Evolutionary conservation across 2,888 invertebrate species (phyloP).

Genomic region (Eristalis pertinax): DNA sequence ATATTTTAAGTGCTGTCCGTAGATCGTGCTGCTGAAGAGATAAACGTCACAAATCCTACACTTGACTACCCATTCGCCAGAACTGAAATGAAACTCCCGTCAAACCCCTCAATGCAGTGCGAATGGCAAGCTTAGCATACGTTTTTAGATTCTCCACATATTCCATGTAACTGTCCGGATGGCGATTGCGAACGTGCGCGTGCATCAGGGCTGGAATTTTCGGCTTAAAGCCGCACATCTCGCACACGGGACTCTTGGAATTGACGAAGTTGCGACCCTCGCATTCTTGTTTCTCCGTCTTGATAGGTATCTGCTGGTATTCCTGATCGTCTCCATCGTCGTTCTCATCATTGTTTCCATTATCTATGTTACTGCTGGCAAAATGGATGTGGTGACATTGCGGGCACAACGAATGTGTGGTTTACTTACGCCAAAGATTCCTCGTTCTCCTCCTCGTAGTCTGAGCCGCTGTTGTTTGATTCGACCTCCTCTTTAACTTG

Average conservation of each 20-base stretch:
- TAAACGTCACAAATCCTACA: slow-evolving; percentile 66
- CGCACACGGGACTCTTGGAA: slow-evolving; percentile 61
- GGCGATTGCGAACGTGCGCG: slow-evolving; percentile 63
- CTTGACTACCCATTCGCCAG: slow-evolving; percentile 63
- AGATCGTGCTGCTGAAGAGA: slow-evolving; percentile 64
- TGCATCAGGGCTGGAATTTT: slow-evolving; percentile 67
- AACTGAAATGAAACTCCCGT: slow-evolving; percentile 28
- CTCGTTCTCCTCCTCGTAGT: slow-evolving; percentile 58
- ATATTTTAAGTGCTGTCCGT: slow-evolving; percentile 67
- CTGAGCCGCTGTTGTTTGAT: slow-evolving; percentile 51
- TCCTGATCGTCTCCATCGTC: slow-evolving; percentile 25
- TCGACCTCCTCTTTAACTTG: slow-evolving; percentile 64
- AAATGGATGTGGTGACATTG: not conserved
- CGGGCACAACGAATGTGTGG: not conserved
- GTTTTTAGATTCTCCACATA: slow-evolving; percentile 62
- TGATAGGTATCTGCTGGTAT: slow-evolving; percentile 15
- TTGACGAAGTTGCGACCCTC: slow-evolving; percentile 56
- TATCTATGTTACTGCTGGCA: slow-evolving; percentile 24
- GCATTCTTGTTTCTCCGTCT: slow-evolving; percentile 28
- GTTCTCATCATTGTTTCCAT: not conserved
- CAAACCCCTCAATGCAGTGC: too few relatives aligned
- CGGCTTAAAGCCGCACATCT: slow-evolving; percentile 67
- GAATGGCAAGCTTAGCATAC: slow-evolving; percentile 16
- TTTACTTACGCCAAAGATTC: slow-evolving; percentile 32
- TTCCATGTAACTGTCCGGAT: slow-evolving; percentile 65